These are phyloP conservation scores for Chanos chanos DNA, from an alignment of 2,797 vertebrate genomes.

Conservation along the genomic window DNA sequence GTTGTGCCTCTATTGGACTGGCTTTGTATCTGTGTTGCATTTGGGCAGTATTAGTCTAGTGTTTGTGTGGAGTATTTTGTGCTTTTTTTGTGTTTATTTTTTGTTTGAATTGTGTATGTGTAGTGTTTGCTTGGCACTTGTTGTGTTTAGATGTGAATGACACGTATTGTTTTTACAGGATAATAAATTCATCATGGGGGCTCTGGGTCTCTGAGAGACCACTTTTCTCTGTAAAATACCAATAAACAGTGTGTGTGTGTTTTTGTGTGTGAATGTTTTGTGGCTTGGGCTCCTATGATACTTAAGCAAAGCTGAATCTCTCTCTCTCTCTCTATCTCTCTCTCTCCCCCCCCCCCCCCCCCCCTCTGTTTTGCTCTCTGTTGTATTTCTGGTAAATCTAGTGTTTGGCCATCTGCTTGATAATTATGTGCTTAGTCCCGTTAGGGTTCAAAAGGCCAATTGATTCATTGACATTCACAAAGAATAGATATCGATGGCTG, in stretches of 20 bases:
- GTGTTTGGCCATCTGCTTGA: too few species aligned
- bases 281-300: conserved; percentile 26
- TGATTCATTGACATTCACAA: too few species aligned
- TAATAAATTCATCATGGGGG: conserved; percentile 38
- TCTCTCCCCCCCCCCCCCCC: conserved; percentile 25
- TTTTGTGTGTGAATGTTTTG: conserved; percentile 31
- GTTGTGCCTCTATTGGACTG: too few species aligned
- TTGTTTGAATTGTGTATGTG: background rate
- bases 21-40: too few species aligned
- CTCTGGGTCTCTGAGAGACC: conserved; percentile 44
- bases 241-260: conserved; percentile 34
- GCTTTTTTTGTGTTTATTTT: too few species aligned
- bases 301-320: too few species aligned
- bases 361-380: conserved; percentile 10
- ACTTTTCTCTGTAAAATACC: conserved; percentile 45
- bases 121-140: too few species aligned
- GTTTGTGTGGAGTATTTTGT: too few species aligned
- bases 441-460: too few species aligned
- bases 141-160: conserved; percentile 7
- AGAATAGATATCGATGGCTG: too few species aligned
- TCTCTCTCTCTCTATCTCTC: conserved; percentile 40
- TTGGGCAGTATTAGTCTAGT: too few species aligned
- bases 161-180: conserved; percentile 30
- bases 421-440: too few species aligned
- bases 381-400: conserved; percentile 15